Conservation (phyloP, 2,888 invertebrate genomes). For the Leucoma salicis region DNA sequence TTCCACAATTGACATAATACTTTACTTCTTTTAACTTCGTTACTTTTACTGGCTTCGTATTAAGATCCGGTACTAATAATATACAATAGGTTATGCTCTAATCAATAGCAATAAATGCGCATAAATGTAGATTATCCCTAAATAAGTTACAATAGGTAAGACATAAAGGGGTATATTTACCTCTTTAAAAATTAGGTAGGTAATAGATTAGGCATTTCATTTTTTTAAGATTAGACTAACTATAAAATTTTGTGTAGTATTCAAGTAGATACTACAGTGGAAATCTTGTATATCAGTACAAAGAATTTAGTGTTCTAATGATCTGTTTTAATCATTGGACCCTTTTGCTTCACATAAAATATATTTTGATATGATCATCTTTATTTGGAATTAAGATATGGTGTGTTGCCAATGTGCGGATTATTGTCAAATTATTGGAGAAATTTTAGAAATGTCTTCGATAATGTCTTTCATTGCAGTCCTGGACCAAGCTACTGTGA, state of each 20-base stretch:
- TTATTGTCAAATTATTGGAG: slow-evolving; percentile 31
- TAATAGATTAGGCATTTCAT: slow-evolving; percentile 50
- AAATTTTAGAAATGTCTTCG: slow-evolving; percentile 38
- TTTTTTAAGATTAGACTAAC: slow-evolving; percentile 62
- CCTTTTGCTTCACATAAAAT: slow-evolving; percentile 59
- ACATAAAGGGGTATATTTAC: slow-evolving; percentile 43
- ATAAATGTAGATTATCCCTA: slow-evolving; percentile 45
- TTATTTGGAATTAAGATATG: slow-evolving; percentile 50
- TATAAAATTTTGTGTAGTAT: slow-evolving; percentile 54
- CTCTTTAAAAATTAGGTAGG: slow-evolving; percentile 51
- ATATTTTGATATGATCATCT: slow-evolving; percentile 71
- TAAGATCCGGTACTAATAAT: neutral
- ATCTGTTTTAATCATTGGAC: slow-evolving; percentile 47
- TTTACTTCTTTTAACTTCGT: no score
- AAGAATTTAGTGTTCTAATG: slow-evolving; percentile 55
- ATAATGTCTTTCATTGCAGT: slow-evolving; percentile 29
- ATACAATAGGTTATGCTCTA: neutral
- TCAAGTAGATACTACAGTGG: slow-evolving; percentile 51
- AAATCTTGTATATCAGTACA: slow-evolving; percentile 78
- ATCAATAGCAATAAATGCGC: slow-evolving; percentile 14
- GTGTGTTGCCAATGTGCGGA: slow-evolving; percentile 35
- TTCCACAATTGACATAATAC: slow-evolving; percentile 15
- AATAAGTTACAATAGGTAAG: slow-evolving; percentile 21
- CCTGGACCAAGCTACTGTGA: slow-evolving; percentile 59
- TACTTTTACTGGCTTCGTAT: neutral